phyloP scores from a whole-genome alignment of 2,113 vertebrate genomes.

The Halcyon malimbica region DNA sequence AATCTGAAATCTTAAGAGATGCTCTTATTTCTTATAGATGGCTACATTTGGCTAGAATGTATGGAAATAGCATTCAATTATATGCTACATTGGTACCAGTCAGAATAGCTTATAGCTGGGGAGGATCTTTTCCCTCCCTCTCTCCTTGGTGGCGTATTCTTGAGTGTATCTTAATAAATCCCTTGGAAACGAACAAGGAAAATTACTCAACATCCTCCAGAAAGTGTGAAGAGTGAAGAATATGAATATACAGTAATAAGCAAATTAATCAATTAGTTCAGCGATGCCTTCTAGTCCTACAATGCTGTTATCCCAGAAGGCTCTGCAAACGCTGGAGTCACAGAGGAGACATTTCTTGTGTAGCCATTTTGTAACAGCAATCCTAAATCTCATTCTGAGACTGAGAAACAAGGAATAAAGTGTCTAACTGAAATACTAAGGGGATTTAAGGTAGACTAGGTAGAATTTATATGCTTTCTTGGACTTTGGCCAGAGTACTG shows the following conservation, averaged over 20 bases:
- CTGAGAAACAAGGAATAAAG: not conserved
- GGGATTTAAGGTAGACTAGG: slow-evolving; percentile 38
- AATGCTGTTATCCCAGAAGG: not conserved
- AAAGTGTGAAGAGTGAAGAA: not conserved
- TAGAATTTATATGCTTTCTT: slow-evolving; percentile 39
- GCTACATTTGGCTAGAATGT: slow-evolving; percentile 26
- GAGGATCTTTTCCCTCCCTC: slow-evolving; percentile 22
- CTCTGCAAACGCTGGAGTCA: not conserved
- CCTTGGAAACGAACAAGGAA: not conserved
- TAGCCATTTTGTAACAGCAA: slow-evolving; percentile 50
- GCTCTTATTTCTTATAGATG: slow-evolving; percentile 30
- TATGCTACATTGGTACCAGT: slow-evolving; percentile 66
- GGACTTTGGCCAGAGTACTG: slow-evolving; percentile 23
- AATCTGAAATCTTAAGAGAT: slow-evolving; percentile 4
- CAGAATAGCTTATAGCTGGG: slow-evolving; percentile 61
- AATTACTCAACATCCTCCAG: not conserved
- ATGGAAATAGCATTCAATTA: slow-evolving; percentile 63
- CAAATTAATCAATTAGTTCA: slow-evolving; percentile 26
- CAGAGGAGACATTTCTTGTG: not conserved
- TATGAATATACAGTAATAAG: not conserved
- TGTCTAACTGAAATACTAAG: not conserved
- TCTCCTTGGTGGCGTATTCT: not conserved
- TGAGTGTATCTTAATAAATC: slow-evolving; percentile 37
- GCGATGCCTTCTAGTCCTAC: not conserved
- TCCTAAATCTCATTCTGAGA: not conserved